These are phyloP conservation scores for Onthophagus sagittarius DNA, from an alignment of 2,888 invertebrate species.

Conservation along the genomic window DNA sequence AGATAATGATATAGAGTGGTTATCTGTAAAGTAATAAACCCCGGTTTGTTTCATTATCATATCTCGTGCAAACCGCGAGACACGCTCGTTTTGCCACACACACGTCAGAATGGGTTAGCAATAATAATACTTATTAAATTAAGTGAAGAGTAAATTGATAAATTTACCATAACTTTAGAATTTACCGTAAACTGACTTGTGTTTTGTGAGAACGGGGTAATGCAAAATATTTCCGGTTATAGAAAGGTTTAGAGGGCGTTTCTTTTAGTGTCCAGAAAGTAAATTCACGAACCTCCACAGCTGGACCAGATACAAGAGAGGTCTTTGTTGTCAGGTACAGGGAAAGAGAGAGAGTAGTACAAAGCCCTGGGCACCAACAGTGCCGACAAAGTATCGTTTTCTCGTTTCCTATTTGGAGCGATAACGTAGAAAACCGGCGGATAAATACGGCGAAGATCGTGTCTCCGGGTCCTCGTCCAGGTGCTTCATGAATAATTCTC, in stretches of 20 bases:
- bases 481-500: slow-evolving; percentile 24
- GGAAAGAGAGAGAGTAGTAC: neutral
- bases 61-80: neutral
- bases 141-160: neutral
- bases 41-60: neutral
- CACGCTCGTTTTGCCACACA: neutral
- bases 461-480: slow-evolving; percentile 11
- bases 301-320: neutral
- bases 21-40: neutral
- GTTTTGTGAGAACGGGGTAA: neutral
- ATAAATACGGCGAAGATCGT: slow-evolving; percentile 12
- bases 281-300: neutral
- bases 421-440: slow-evolving; percentile 4
- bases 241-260: neutral
- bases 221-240: neutral
- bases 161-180: neutral
- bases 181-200: neutral
- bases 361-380: neutral
- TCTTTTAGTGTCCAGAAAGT: neutral
- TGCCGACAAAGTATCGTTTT: neutral
- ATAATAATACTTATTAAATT: neutral
- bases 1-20: neutral
- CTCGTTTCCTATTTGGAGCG: slow-evolving; percentile 9
- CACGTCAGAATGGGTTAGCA: neutral
- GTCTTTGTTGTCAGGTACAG: neutral